These are phyloP conservation scores for Dromiciops gliroides DNA, from an alignment of 2,113 vertebrate species.

Conservation along the genomic window DNA sequence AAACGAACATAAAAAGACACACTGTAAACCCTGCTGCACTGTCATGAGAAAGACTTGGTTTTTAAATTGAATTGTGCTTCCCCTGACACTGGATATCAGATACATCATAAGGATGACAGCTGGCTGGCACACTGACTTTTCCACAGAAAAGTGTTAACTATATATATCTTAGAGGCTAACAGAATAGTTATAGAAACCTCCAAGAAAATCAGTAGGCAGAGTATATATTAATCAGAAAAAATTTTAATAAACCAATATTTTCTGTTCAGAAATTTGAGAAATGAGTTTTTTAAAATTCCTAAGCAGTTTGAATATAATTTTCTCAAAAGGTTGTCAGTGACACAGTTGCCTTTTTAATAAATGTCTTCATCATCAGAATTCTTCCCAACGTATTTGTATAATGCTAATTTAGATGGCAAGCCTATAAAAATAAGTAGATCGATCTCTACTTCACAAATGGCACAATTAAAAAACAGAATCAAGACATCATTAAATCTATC, in stretches of 20 bases:
- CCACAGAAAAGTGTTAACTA: slow-evolving; percentile 66
- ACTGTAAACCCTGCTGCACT: slow-evolving; percentile 55
- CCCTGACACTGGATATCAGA: slow-evolving; percentile 69
- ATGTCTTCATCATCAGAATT: slow-evolving; percentile 1
- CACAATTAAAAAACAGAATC: background rate
- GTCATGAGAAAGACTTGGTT: slow-evolving; percentile 62
- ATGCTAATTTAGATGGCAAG: background rate
- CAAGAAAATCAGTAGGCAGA: slow-evolving; percentile 50
- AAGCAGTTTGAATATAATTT: slow-evolving; percentile 41
- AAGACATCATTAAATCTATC: background rate
- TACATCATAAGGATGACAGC: slow-evolving; percentile 72
- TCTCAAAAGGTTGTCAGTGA: background rate
- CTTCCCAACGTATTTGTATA: slow-evolving; percentile 29
- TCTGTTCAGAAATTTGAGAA: slow-evolving; percentile 58
- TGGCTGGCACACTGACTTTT: slow-evolving; percentile 61
- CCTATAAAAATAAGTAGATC: slow-evolving; percentile 62
- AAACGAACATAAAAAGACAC: slow-evolving; percentile 54
- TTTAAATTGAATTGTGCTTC: slow-evolving; percentile 74
- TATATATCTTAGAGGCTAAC: slow-evolving; percentile 63
- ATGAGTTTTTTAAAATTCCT: slow-evolving; percentile 44
- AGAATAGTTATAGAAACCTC: slow-evolving; percentile 62
- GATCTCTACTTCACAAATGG: background rate
- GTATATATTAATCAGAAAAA: slow-evolving; percentile 68
- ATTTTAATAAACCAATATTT: slow-evolving; percentile 67
- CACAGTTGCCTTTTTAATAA: background rate